These are phyloP conservation scores for Drosophila trapezifrons DNA, from an alignment of 1,140 invertebrate species.

Conservation along the genomic window DNA sequence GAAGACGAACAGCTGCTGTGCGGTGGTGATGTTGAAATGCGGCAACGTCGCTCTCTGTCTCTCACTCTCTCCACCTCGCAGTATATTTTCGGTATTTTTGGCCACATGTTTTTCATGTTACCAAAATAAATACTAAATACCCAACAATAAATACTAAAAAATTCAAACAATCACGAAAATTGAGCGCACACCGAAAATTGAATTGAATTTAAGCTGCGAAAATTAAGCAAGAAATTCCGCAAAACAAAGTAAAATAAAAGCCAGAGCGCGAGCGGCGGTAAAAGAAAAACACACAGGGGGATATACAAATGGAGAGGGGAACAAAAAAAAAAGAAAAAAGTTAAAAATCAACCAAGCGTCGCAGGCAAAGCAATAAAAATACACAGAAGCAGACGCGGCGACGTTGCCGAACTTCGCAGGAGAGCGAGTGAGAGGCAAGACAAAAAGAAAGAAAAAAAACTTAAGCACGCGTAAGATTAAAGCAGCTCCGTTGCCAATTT, in stretches of 20 bases:
- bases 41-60: conserved; percentile 26
- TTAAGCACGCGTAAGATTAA: conserved; percentile 81
- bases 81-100: conserved; percentile 14
- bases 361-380: conserved; percentile 64
- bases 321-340: conserved; percentile 34
- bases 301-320: background rate
- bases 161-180: conserved; percentile 69
- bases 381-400: conserved; percentile 48
- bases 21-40: conserved; percentile 11
- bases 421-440: conserved; percentile 25
- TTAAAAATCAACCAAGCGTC: conserved; percentile 67
- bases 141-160: conserved; percentile 58
- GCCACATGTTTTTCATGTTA: conserved; percentile 35
- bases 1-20: conserved; percentile 21
- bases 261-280: conserved; percentile 2
- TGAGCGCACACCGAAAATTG: conserved; percentile 55
- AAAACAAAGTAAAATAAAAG: conserved; percentile 44
- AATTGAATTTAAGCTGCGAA: conserved; percentile 74
- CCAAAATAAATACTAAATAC: conserved; percentile 4
- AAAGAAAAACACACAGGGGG: conserved; percentile 18
- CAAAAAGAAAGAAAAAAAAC: conserved; percentile 37
- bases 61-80: conserved; percentile 3
- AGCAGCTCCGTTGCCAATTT: conserved; percentile 58
- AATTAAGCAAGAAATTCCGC: conserved; percentile 77
- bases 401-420: conserved; percentile 66